Conservation (phyloP, 2,113 vertebrate species). For the human (Homo sapiens) region GRCh38 chr14:50198001-50198500, state of each 20-base stretch:
- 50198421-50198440: constrained; percentile 45
- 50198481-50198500: not conserved
- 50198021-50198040: not conserved
- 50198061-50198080: not conserved
- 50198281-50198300: not conserved
- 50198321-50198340: not conserved
- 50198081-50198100: not conserved
- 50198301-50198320: not conserved
- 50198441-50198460: not conserved
- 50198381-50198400: constrained; percentile 33
- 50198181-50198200: not conserved
- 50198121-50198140: not conserved
- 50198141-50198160: not conserved
- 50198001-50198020: too few relatives aligned
- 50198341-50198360: not conserved
- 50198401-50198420: not conserved
- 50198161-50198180: not conserved
- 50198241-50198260: not conserved
- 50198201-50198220: not conserved
- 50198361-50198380: constrained; percentile 4
- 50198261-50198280: not conserved
- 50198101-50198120: not conserved
- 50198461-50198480: not conserved
- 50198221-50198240: not conserved
- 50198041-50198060: not conserved